Evolutionary conservation across 1,140 invertebrate species (phyloP).

Genomic region (Liolophura sinensis): DNA sequence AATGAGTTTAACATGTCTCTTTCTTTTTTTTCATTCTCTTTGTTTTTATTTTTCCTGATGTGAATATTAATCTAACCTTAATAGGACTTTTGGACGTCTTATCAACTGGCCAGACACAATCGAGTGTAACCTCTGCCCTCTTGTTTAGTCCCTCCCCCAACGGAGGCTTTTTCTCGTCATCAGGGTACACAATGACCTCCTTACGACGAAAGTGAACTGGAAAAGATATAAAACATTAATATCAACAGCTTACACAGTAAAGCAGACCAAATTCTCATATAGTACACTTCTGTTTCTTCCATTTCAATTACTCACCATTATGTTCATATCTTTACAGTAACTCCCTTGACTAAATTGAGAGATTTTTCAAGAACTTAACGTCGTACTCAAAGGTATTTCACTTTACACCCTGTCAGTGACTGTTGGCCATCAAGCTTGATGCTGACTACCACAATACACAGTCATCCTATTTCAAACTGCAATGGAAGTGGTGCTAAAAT

Average conservation of each 20-base stretch:
- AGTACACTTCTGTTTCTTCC: no score
- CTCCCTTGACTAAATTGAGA: no score
- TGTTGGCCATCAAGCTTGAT: no score
- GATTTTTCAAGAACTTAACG: no score
- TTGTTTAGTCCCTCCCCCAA: slow-evolving; percentile 88
- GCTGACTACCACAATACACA: no score
- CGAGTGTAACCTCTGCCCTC: slow-evolving; percentile 86
- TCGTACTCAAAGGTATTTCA: no score
- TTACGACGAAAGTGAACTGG: slow-evolving; percentile 68
- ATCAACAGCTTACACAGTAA: slow-evolving; percentile 4
- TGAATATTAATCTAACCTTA: slow-evolving; percentile 61
- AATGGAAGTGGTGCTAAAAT: no score
- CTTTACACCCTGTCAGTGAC: no score
- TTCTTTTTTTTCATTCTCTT: neutral
- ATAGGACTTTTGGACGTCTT: slow-evolving; percentile 81
- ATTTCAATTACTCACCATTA: no score
- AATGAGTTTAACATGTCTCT: neutral
- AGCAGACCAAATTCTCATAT: no score
- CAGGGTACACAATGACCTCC: slow-evolving; percentile 70
- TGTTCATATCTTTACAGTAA: no score
- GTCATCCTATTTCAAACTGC: no score
- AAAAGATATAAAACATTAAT: slow-evolving; percentile 18
- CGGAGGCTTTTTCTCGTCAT: slow-evolving; percentile 72
- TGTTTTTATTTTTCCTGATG: neutral
- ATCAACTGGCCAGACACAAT: slow-evolving; percentile 92